Evolutionary conservation across 2,888 invertebrate genomes (phyloP), one percentile per base, ranked within the genome.

Genomic region (Campoplex capitator): DNA sequence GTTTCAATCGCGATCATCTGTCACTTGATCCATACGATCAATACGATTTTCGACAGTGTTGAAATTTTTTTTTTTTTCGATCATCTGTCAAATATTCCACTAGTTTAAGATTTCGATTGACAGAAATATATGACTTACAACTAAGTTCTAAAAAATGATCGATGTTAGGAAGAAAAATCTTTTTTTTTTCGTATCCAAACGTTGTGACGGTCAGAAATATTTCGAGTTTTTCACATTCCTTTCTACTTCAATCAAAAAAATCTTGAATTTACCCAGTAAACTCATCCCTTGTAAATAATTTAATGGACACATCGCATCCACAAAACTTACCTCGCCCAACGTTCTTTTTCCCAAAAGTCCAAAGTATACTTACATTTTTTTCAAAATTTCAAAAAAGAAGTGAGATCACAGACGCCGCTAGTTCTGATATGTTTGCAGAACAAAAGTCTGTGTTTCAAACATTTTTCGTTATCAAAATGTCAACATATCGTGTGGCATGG

Each of bases 1-100:
- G 68, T 45, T 28, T 28, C 70, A n/a, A 28, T 70, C 70, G 70
- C 70, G 16, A 70, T 70, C 23, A 45, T 23, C 45, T 45, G 45
- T 45, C 16, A 45, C 28, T 23, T 28, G 62, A 62, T 32, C 16
- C 2, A 28, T 11, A 16, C 6, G 23, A 62, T 62, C 62, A 13
- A 16, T 32, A 32, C 23, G 32, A 28, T 62, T 62, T 16, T 28
- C 32, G 32, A 62, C 16, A 51, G 18, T 16, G 51, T 3, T 51
- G 51, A 18, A 51, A 18, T 18, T 51, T 51, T 48, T 13, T 2
- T 4, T 51, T 0, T 16, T 18, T 18, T 51, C 6, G 38, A 6
- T 23, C 23, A 23, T 23, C 23, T 16, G 18, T 16, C 18, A 9
- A 62, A 32, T 13, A 28, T 58, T 58, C 13, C 28, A 18, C 28